Evolutionary conservation across 1,140 invertebrate genomes (phyloP), one percentile per base, ranked within the genome.

Genomic region (Amphibalanus amphitrite): DNA sequence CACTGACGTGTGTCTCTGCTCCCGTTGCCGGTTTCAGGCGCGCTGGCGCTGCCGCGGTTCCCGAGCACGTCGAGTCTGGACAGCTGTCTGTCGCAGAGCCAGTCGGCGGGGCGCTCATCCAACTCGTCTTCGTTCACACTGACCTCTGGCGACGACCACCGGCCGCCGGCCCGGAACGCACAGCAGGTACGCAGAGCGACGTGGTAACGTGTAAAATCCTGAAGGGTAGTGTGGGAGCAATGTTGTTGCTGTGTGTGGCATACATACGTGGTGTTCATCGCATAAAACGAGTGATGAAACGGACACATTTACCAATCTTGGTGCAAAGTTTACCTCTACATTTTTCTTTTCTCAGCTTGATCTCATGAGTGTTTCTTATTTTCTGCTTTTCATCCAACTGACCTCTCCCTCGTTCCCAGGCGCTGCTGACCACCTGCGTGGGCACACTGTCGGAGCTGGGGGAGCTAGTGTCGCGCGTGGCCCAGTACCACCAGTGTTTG

Each of bases 361-460:
- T 59, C 25, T 59, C 13, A 25, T 25, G 47, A 15, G 47, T 59
- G 47, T 25, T 13, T 59, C 25, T 59, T 59, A 25, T 59, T 59
- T 13, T 59, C n/a, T n/a, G n/a, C n/a, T n/a, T n/a, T n/a, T n/a
- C n/a, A n/a, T n/a, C n/a, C n/a, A n/a, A n/a, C n/a, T n/a, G n/a
- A 38, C 47, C 26, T 82, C 83, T 75, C 79, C 80, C 71, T 79
- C 82, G 73, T n/a, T 87, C 90, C 75, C 88, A 90, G 28, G 88
- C 88, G 67, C 80, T 93, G 47, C 81, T 93, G 74, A 93, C 91
- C 0, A 95, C 91, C 6, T 95, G 91, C 76, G 91, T 93, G 15
- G 91, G 91, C 26, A 91, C 89, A 1, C 83, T 90, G 40, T 80
- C 82, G 0, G 90, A 92, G 80, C 79, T 93, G 6, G 84, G 87